phyloP scores from a whole-genome alignment of 2,888 invertebrate genomes.

The Ennomos quercinarius region DNA sequence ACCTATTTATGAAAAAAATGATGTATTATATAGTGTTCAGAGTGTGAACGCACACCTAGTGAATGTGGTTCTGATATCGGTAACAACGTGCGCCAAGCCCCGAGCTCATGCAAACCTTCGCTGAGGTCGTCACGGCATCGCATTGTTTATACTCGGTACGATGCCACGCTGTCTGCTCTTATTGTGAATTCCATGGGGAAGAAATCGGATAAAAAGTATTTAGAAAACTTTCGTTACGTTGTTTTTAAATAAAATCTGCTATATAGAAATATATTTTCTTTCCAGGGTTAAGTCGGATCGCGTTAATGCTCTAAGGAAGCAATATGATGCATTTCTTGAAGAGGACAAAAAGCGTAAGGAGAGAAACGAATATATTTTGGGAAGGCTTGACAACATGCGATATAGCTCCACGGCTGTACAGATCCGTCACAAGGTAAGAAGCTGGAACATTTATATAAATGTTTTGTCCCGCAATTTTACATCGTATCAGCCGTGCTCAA shows the following conservation, averaged over 20 bases:
- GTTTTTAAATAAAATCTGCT: background rate
- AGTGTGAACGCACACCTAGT: conserved; percentile 53
- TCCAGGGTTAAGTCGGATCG: conserved; percentile 71
- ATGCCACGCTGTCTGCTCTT: conserved; percentile 41
- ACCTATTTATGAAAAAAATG: too few species aligned
- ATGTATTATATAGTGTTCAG: conserved; percentile 19
- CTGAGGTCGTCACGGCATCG: conserved; percentile 73
- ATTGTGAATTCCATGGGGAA: conserved; percentile 61
- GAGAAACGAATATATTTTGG: conserved; percentile 76
- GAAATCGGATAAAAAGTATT: conserved; percentile 73
- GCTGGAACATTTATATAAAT: too few species aligned
- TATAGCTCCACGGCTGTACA: conserved; percentile 57
- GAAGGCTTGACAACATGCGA: conserved; percentile 75
- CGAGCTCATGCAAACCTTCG: conserved; percentile 66
- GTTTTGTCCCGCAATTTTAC: too few species aligned
- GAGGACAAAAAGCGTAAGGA: conserved; percentile 78
- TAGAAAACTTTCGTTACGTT: conserved; percentile 15
- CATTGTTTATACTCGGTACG: conserved; percentile 68
- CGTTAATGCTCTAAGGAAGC: conserved; percentile 69
- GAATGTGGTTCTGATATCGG: conserved; percentile 45
- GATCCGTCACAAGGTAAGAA: conserved; percentile 54
- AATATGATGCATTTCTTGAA: conserved; percentile 76
- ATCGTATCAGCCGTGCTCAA: too few species aligned
- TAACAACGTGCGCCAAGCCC: conserved; percentile 50
- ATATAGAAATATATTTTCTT: conserved; percentile 6